Base-by-base conservation (phyloP, 2,113 vertebrate species). In the Loxodonta africana region DNA sequence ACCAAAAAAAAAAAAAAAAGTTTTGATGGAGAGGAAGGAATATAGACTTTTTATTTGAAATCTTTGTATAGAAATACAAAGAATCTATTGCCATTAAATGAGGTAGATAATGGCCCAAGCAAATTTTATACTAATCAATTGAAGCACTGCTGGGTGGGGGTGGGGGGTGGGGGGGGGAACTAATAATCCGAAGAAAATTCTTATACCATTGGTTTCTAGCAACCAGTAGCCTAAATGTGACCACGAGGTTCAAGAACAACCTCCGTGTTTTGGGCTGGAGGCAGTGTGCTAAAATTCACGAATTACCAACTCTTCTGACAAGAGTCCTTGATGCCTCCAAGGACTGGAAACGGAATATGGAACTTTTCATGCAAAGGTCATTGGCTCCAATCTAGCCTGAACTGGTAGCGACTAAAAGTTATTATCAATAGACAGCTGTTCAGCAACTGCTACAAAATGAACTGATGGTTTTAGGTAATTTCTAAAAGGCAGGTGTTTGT, bases 361-460 rank as follows among this genome's bases (percentile, higher is more conserved):
- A 96, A 96, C 82, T 97, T 95, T 81, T 95, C 44, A 95, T 62
- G 88, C 78, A 95, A 81, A 96, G 74, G 96, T 67, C 81, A 91
- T 1, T 93, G 89, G 6, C 69, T 83, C 33, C 84, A 93, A 88
- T 92, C 67, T 88, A 80, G 82, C 15, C 44, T 87, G 96, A 98
- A 88, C 26, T 85, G 62, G 60, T 81, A 87, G 81, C 63, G 91
- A 97, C 92, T 95, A 86, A 95, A 98, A 97, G 95, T 88, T 97
- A 97, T 90, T 88, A 82, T 10, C 28, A 0, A 83, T 67, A 74
- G 94, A 90, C 3, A 91, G 83, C 44, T 87, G 37, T 87, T 96
- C 60, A 83, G 78, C 44, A 82, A 87, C 28, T 63, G 57, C 63
- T 93, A 20, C 48, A 76, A 94, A 98, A 97, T 92, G 91, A 96